Evolutionary conservation across 2,888 invertebrate genomes (phyloP).

Genomic region (Dendrolimus pini): DNA sequence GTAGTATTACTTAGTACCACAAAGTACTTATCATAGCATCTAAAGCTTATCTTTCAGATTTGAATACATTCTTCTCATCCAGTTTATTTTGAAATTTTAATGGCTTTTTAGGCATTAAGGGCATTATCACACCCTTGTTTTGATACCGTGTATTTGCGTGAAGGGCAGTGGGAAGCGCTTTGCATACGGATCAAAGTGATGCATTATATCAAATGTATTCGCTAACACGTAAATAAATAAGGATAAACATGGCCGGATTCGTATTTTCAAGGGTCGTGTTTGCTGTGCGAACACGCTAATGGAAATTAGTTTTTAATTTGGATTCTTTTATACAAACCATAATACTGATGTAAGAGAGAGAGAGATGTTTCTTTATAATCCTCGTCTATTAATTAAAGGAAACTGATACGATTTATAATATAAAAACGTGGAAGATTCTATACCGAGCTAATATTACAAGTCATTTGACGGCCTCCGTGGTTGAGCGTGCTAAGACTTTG

Average conservation of each 20-base stretch:
- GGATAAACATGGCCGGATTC: slow-evolving; percentile 39
- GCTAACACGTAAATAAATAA: slow-evolving; percentile 71
- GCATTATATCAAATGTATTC: slow-evolving; percentile 62
- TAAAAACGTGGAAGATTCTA: no score
- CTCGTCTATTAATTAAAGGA: no score
- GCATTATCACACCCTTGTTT: slow-evolving; percentile 69
- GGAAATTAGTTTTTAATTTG: neutral
- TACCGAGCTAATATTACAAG: no score
- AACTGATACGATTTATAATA: no score
- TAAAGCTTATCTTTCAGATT: slow-evolving; percentile 24
- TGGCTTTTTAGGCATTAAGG: slow-evolving; percentile 63
- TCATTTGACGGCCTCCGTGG: no score
- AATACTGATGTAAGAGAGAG: neutral
- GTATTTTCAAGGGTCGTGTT: slow-evolving; percentile 13
- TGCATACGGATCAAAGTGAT: slow-evolving; percentile 54
- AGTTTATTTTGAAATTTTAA: slow-evolving; percentile 74
- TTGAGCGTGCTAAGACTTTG: no score
- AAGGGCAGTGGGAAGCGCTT: slow-evolving; percentile 35
- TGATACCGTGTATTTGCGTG: slow-evolving; percentile 60
- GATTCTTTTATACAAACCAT: neutral
- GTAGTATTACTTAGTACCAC: no score
- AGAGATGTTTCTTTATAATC: no score
- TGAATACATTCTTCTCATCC: slow-evolving; percentile 64
- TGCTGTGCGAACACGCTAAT: slow-evolving; percentile 6
- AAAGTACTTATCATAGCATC: no score